Base-by-base conservation (phyloP, 2,113 vertebrate genomes). In the Oncorhynchus keta region DNA sequence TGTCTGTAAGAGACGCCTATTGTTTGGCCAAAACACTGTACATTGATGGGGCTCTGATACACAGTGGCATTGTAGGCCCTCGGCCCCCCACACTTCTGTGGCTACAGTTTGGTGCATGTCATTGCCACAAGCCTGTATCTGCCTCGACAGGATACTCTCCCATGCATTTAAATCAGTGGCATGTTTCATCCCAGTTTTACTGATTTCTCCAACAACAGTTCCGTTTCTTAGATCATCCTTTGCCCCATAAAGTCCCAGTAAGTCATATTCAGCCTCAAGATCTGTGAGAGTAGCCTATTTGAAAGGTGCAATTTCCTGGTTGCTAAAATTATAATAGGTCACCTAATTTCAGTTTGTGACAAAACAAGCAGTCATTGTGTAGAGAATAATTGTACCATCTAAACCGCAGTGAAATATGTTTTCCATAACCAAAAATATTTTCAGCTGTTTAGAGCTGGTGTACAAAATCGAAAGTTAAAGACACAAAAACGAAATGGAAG, bases 1-100 rank as follows among this genome's bases (percentile, higher is more conserved):
- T 28, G 66, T 80, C 35, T 70, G 81, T 76, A 73, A 87, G 84
- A 87, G 80, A 45, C 79, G 62, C 59, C 79, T 79, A 85, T 85
- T 89, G 84, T 89, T 83, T 35, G 61, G 7, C 61, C 72, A 45
- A 74, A 76, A 78, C 81, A 76, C 67, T 64, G 70, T 76, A 82
- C 55, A 72, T 76, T 80, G 78, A 79, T 81, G 39, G 22, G 28
- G 28, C 69, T 2, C 39, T 78, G 80, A 75, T 71, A 78, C 81
- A 83, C 64, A 85, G 75, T 71, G 48, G 74, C 12, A 65, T 72
- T 85, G 81, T 80, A 64, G 51, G 22, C 77, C 72, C 81, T 32
- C 45, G 48, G 78, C 70, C 61, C 76, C 12, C 66, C 16, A 83
- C 78, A 72, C 64, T 75, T 88, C 86, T 68, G 35, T 76, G 76